phyloP scores from a whole-genome alignment of 2,888 invertebrate genomes.

The Callosobruchus maculatus region DNA sequence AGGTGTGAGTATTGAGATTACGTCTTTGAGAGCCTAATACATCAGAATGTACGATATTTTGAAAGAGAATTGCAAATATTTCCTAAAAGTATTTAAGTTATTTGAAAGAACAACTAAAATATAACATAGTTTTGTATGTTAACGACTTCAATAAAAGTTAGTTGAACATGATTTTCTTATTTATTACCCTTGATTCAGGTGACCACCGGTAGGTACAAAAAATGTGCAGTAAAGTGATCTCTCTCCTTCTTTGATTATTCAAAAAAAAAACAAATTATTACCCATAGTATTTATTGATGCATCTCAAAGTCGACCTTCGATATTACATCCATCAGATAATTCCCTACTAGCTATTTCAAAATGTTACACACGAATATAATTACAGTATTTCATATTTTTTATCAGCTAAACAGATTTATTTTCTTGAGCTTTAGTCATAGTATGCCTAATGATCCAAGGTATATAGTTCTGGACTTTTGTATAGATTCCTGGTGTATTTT shows the following conservation, averaged over 20 bases:
- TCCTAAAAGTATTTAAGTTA: neutral
- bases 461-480: conserved; percentile 69
- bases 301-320: too few species aligned
- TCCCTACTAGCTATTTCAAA: too few species aligned
- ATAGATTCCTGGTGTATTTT: conserved; percentile 75
- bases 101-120: neutral
- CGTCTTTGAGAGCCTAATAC: neutral
- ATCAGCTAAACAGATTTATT: neutral
- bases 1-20: neutral
- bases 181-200: too few species aligned
- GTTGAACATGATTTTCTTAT: neutral
- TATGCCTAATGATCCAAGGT: conserved; percentile 61
- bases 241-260: too few species aligned
- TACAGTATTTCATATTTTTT: too few species aligned
- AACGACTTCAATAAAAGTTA: neutral
- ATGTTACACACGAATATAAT: too few species aligned
- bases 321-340: too few species aligned
- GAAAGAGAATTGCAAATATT: neutral
- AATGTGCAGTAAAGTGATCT: too few species aligned
- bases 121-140: neutral
- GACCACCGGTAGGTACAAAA: too few species aligned
- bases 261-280: too few species aligned
- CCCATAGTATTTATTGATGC: too few species aligned
- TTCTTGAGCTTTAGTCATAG: conserved; percentile 35
- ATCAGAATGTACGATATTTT: neutral